These are phyloP conservation scores for Acyrthosiphon pisum DNA, from an alignment of 1,140 invertebrate species.

Conservation along the genomic window DNA sequence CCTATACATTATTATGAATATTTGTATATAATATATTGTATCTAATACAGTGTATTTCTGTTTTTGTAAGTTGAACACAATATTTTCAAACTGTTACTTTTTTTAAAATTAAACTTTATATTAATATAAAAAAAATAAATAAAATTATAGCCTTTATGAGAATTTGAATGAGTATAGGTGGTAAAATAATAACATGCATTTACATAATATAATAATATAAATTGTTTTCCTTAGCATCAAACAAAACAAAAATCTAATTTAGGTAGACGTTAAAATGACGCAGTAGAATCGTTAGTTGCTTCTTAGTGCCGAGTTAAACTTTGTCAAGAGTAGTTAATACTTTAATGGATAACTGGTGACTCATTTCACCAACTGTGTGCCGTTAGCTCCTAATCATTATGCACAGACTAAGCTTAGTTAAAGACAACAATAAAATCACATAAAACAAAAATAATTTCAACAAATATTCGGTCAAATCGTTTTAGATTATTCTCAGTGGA, in stretches of 20 bases:
- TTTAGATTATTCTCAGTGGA: neutral
- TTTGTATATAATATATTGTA: too few species aligned
- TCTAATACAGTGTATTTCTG: neutral
- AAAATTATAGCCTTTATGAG: neutral
- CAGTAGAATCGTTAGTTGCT: neutral
- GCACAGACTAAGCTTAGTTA: neutral
- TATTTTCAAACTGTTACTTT: neutral
- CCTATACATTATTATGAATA: neutral
- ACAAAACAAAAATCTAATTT: neutral
- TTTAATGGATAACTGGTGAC: constrained; percentile 23
- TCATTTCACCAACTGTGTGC: neutral
- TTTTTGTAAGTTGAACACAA: neutral
- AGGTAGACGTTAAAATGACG: neutral
- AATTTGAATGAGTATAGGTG: neutral
- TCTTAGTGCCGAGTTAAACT: neutral
- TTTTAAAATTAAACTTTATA: neutral
- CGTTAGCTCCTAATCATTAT: neutral
- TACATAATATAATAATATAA: neutral
- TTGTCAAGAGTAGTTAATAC: constrained; percentile 11
- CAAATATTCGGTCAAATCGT: neutral
- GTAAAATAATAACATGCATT: neutral
- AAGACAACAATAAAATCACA: neutral
- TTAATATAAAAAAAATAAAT: neutral
- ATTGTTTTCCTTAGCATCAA: neutral
- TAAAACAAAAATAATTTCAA: neutral